These are phyloP conservation scores for Drosophila longiperda DNA, from an alignment of 2,888 invertebrate species.

Conservation along the genomic window DNA sequence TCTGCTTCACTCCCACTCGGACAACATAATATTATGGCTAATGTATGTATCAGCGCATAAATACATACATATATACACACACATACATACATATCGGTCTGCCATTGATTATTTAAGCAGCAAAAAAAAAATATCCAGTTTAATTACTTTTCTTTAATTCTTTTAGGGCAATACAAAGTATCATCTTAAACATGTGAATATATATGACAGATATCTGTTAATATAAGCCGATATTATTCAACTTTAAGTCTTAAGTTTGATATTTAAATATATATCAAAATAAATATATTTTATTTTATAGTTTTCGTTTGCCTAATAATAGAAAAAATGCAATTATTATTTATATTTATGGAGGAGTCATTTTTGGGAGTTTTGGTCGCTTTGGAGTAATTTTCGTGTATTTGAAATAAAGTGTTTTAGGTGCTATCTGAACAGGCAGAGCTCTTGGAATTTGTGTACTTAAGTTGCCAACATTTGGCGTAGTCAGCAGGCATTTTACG, in stretches of 20 bases:
- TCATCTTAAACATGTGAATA: not conserved
- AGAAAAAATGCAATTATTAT: not conserved
- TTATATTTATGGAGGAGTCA: not conserved
- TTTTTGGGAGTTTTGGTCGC: not conserved
- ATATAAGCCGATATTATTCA: too few relatives aligned
- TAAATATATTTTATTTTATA: not conserved
- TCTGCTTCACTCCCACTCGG: not conserved
- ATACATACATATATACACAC: not conserved
- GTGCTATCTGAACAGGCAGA: not conserved
- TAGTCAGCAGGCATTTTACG: not conserved
- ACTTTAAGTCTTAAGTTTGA: not conserved
- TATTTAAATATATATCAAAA: not conserved
- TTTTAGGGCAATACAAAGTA: not conserved
- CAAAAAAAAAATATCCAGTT: not conserved
- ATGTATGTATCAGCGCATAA: not conserved
- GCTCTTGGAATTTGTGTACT: not conserved
- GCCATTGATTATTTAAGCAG: not conserved
- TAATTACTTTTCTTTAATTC: not conserved
- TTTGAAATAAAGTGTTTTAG: not conserved
- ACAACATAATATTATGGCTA: constrained; percentile 7
- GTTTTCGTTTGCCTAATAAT: not conserved
- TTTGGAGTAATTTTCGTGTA: not conserved
- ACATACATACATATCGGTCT: not conserved
- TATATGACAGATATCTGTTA: too few relatives aligned
- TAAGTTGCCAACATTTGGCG: not conserved